Evolutionary conservation across 2,888 invertebrate species (phyloP), one percentile per base, ranked within the genome.

Genomic region (Sthenelais limicola): DNA sequence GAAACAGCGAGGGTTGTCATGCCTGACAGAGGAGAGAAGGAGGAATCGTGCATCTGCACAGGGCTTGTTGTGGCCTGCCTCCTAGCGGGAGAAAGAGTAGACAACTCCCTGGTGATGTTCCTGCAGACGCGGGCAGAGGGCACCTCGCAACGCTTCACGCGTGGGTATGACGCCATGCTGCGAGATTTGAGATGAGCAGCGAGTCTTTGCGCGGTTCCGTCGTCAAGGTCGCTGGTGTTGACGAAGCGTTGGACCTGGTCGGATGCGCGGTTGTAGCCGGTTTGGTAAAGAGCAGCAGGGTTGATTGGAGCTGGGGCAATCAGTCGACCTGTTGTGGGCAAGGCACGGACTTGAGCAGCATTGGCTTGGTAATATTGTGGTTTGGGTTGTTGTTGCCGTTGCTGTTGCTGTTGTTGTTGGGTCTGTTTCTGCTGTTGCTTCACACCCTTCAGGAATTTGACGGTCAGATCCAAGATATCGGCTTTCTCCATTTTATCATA

Each of bases 401-500:
- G n/a, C n/a, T n/a, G n/a, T n/a, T n/a, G n/a, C n/a, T n/a, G n/a
- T n/a, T n/a, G n/a, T n/a, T n/a, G n/a, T n/a, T n/a, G n/a, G n/a
- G n/a, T n/a, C n/a, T n/a, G n/a, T n/a, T 56, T 56, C 24, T 62
- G 35, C 12, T 33, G 62, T 21, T 38, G 62, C 35, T 62, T 21
- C 24, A 43, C 62, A n/a, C 38, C 62, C 26, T 43, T 35, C 51
- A 68, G 51, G 52, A 51, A 68, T 24, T 48, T 49, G 32, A 68
- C 68, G 24, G 68, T 68, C 51, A 68, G 51, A 33, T 68, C 68
- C 7, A 68, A 33, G 52, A 68, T 68, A 35, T 68, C 68, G 9
- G 68, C 68, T 30, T 68, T 68, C 52, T 68, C 68, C 33, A 68
- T 68, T 24, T 68, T 68, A 15, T 68, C 68, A 51, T 48, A 68